Base-by-base conservation (phyloP, 2,113 vertebrate species). In the Chascanopsetta lugubris region DNA sequence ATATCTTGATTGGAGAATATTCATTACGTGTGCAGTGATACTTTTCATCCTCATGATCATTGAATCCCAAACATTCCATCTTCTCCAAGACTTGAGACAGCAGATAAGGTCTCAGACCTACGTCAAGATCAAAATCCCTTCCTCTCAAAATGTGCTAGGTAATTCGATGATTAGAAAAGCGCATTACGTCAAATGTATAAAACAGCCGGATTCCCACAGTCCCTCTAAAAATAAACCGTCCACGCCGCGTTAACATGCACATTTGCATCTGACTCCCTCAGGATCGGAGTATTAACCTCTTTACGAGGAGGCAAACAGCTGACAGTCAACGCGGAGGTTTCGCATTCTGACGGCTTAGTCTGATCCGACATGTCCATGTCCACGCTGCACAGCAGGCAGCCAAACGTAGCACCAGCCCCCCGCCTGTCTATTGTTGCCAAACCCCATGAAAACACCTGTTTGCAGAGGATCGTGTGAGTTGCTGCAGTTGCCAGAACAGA, bases 311-410 rank as follows among this genome's bases (percentile, higher is more conserved):
- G 61, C 26, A 29, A 51, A 51, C 48, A 51, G 27, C 50, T 53
- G 50, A 53, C 61, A 56, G 22, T 25, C 60, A 2, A 5, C 26
- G 56, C 53, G 62, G 72, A 76, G 29, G 2, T 53, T 27, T 77
- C 60, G 65, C 76, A 71, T 77, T 73, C 72, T 83, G 48, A 56
- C 34, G 50, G 54, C 46, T 61, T 12, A 30, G 20, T 63, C 32
- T 32, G 5, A 17, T 42, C 38, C 36, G 34, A 27, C 49, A 36
- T 30, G 47, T 65, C 38, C 0, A n/a, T 22, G 38, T 68, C 3
- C 36, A 34, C 9, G 10, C 38, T 42, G 46, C 58, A 64, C 40
- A 36, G 36, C 48, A 62, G 46, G 69, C 18, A 65, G 46, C 13
- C 58, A 51, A 26, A 25, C 56, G 58, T 58, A 40, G 68, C 25